Evolutionary conservation across 1,140 invertebrate species (phyloP), one percentile per base, ranked within the genome.

Genomic region (Drosophila bipectinata): DNA sequence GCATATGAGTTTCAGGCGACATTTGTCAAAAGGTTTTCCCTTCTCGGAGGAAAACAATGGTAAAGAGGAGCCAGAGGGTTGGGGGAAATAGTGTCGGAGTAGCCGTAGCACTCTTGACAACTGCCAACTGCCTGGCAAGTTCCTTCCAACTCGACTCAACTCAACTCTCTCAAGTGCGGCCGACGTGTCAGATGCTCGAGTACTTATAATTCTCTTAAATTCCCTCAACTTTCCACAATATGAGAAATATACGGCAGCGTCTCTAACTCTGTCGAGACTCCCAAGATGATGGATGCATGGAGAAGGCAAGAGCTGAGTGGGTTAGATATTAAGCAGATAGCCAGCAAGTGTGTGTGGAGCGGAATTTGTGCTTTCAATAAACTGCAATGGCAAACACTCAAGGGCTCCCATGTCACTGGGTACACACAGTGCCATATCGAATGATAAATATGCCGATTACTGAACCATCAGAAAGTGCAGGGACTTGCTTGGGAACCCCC

Each of bases 121-220:
- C 67, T 71, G 67, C 67, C 57, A 72, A 72, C 55, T 53, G 67
- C 68, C 21, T 21, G 21, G 21, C 68, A 72, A 72, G 68, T 71
- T 45, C 66, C 68, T 18, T 18, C 18, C 18, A 18, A 18, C 18
- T 18, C 66, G 71, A 59, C 66, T 18, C 66, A 72, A 59, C 66
- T 71, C 67, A 72, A 60, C 66, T 72, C 67, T 56, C 64, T 49
- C 55, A 72, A 72, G 68, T 72, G 68, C 67, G 68, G 55, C 68
- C 55, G 68, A 72, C 67, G 68, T 72, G 68, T 72, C 68, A 72
- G 68, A 72, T 53, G 55, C 68, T 72, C 55, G 55, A 71, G 67
- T 69, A 53, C 63, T 67, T 67, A 71, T 71, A 71, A 71, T 71
- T 71, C 67, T 64, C 54, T 71, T 71, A 71, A 69, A 69, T 69